Conservation (phyloP, 2,888 invertebrate species). For the Agonum fuliginosum region DNA sequence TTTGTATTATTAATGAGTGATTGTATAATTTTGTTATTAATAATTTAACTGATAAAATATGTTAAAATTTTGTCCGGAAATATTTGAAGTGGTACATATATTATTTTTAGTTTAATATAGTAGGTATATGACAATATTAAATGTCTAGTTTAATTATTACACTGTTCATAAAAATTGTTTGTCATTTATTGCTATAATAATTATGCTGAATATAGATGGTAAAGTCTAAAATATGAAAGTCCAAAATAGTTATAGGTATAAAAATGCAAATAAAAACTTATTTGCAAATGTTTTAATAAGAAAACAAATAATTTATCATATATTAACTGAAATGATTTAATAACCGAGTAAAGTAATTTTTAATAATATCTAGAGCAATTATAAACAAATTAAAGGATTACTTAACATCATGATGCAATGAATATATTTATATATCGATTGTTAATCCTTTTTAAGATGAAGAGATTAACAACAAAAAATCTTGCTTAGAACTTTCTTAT, state of each 20-base stretch:
- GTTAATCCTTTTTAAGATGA: not conserved
- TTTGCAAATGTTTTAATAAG: not conserved
- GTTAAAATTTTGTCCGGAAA: not conserved
- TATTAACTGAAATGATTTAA: too few species aligned
- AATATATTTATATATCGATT: not conserved
- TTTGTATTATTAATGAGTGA: not conserved
- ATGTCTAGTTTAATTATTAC: not conserved
- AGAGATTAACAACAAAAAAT: not conserved
- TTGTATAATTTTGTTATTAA: not conserved
- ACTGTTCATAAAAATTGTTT: not conserved
- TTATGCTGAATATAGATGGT: not conserved
- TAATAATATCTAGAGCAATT: too few species aligned
- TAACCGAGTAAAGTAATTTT: too few species aligned
- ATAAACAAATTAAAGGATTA: too few species aligned
- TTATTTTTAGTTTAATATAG: not conserved
- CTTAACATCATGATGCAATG: not conserved
- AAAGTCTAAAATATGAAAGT: not conserved
- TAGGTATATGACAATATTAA: too few species aligned
- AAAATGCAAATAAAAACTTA: not conserved
- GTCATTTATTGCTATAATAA: not conserved
- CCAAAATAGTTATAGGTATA: not conserved
- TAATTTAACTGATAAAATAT: conserved; percentile 27
- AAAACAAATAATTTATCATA: too few species aligned
- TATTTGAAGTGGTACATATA: not conserved
- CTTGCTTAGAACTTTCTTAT: not conserved